Conservation (phyloP, 1,140 invertebrate species). For the Trinorchestia longiramus region DNA sequence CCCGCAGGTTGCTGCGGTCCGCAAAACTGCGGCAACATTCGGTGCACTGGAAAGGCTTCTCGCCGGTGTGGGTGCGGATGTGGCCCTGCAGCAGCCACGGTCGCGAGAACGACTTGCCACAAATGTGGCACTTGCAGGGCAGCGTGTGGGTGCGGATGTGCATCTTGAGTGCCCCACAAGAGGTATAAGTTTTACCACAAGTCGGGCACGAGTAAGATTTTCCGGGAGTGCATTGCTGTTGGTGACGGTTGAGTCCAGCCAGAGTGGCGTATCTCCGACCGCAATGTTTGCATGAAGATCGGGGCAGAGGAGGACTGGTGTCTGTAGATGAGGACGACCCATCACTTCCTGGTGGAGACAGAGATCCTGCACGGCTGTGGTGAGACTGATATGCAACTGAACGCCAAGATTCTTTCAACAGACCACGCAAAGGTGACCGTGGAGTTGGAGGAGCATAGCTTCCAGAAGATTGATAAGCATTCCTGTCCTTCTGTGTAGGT, state of each 20-base stretch:
- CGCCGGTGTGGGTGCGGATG: slow-evolving; percentile 88
- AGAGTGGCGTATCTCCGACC: slow-evolving; percentile 22
- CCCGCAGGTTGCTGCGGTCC: slow-evolving; percentile 93
- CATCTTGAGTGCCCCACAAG: slow-evolving; percentile 93
- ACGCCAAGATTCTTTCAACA: slow-evolving; percentile 7
- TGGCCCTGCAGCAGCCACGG: slow-evolving; percentile 95
- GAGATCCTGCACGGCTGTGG: neutral
- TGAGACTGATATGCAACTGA: neutral
- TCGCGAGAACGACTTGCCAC: slow-evolving; percentile 91
- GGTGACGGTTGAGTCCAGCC: slow-evolving; percentile 45
- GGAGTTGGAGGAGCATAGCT: slow-evolving; percentile 26
- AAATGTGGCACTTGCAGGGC: slow-evolving; percentile 88
- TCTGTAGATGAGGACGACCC: neutral
- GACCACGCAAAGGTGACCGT: neutral
- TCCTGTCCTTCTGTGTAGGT: neutral
- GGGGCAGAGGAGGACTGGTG: slow-evolving; percentile 7
- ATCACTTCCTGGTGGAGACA: slow-evolving; percentile 25
- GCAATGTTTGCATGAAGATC: slow-evolving; percentile 38
- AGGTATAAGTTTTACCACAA: slow-evolving; percentile 86
- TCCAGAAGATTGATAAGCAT: neutral
- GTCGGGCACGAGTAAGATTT: slow-evolving; percentile 46
- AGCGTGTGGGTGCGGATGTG: slow-evolving; percentile 95
- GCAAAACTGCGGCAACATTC: slow-evolving; percentile 94
- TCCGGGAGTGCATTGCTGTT: neutral
- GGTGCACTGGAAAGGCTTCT: slow-evolving; percentile 93